Conservation (phyloP, 1,140 invertebrate genomes). For the Phortica variegata region DNA sequence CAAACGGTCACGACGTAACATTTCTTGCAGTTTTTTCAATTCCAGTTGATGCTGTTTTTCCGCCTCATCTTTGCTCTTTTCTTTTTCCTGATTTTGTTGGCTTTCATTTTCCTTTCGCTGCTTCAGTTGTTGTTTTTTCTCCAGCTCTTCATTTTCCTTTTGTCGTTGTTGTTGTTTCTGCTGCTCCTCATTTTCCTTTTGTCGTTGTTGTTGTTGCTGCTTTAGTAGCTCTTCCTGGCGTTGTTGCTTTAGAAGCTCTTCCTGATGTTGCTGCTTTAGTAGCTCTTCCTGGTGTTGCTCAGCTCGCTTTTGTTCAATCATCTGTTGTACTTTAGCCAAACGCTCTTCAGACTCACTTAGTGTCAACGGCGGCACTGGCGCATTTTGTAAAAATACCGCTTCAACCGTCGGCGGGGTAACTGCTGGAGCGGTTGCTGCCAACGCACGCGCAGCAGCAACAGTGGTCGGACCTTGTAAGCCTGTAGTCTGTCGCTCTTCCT, state of each 20-base stretch:
- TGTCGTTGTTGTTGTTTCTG: slow-evolving; percentile 63
- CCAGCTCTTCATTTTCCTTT: slow-evolving; percentile 64
- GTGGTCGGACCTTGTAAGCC: too few species aligned
- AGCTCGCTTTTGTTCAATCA: slow-evolving; percentile 7
- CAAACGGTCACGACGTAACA: slow-evolving; percentile 62
- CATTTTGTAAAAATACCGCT: slow-evolving; percentile 1
- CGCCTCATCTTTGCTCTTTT: slow-evolving; percentile 67
- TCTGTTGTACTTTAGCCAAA: slow-evolving; percentile 15
- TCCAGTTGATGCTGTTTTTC: slow-evolving; percentile 35
- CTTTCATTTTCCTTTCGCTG: slow-evolving; percentile 60
- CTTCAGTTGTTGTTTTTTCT: slow-evolving; percentile 74
- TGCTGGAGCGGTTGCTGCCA: neutral
- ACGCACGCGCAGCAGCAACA: too few species aligned
- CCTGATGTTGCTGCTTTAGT: slow-evolving; percentile 17
- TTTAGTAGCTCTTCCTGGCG: slow-evolving; percentile 62
- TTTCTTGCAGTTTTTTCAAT: slow-evolving; percentile 57
- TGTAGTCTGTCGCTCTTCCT: too few species aligned
- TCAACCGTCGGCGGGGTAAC: neutral
- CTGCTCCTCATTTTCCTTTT: slow-evolving; percentile 63
- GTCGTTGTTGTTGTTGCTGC: slow-evolving; percentile 63
- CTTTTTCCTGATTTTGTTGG: too few species aligned
- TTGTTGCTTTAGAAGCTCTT: slow-evolving; percentile 62
- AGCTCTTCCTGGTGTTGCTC: slow-evolving; percentile 25
- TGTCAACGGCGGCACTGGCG: neutral
- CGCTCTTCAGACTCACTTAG: neutral